Conservation (phyloP, 2,888 invertebrate species). For the Euclidia mi region DNA sequence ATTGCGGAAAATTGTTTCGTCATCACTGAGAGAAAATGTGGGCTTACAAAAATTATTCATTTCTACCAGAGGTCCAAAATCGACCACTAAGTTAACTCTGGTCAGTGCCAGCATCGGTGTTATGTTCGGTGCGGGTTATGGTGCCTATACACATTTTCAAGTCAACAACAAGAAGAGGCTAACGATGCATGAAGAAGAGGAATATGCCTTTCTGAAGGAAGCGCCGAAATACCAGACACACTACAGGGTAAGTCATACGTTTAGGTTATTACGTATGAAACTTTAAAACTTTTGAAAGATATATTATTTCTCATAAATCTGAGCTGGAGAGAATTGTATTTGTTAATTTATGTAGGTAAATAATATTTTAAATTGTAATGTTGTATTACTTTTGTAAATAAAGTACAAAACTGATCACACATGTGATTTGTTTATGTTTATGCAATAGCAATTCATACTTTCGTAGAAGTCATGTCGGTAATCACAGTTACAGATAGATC, state of each 20-base stretch:
- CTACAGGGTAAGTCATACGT: slow-evolving; percentile 75
- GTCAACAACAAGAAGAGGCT: slow-evolving; percentile 76
- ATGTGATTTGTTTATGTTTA: too few species aligned
- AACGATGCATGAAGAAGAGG: slow-evolving; percentile 73
- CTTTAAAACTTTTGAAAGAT: too few species aligned
- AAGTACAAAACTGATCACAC: too few species aligned
- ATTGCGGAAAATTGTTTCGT: slow-evolving; percentile 73
- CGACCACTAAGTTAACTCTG: slow-evolving; percentile 87
- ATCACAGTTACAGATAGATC: too few species aligned
- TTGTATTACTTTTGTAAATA: too few species aligned
- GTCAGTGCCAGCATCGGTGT: slow-evolving; percentile 91
- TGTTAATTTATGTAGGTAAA: too few species aligned
- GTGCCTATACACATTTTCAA: slow-evolving; percentile 87
- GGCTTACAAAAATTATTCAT: slow-evolving; percentile 69
- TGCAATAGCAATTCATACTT: too few species aligned
- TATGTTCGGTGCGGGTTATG: slow-evolving; percentile 88
- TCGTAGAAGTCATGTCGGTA: too few species aligned
- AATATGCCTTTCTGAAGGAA: slow-evolving; percentile 80
- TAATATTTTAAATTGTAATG: too few species aligned
- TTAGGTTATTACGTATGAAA: background rate
- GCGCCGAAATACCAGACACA: slow-evolving; percentile 88
- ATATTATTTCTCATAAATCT: too few species aligned
- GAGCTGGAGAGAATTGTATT: too few species aligned
- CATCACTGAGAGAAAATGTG: slow-evolving; percentile 72
- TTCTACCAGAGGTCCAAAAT: slow-evolving; percentile 77